These are phyloP conservation scores for Boleophthalmus pectinirostris DNA, from an alignment of 2,113 vertebrate genomes.

Conservation along the genomic window DNA sequence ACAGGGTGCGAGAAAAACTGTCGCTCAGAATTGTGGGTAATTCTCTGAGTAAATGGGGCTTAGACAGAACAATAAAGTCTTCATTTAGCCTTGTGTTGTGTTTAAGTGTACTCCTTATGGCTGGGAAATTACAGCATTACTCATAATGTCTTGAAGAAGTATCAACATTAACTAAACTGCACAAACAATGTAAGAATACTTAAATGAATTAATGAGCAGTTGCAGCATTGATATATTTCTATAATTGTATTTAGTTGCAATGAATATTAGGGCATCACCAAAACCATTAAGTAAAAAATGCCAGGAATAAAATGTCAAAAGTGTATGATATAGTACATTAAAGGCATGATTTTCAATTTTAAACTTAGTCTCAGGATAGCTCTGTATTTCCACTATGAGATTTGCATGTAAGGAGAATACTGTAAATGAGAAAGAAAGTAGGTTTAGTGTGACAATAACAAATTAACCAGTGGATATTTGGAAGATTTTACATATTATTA, in stretches of 20 bases:
- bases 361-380: slow-evolving; percentile 24
- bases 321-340: slow-evolving; percentile 19
- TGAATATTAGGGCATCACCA: slow-evolving; percentile 29
- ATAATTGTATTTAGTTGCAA: slow-evolving; percentile 23
- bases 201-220: slow-evolving; percentile 31
- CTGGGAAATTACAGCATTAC: slow-evolving; percentile 41
- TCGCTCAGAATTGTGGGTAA: slow-evolving; percentile 54
- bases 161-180: slow-evolving; percentile 36
- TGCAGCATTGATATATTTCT: slow-evolving; percentile 3
- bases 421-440: too few species aligned
- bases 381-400: background rate
- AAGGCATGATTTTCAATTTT: slow-evolving; percentile 25
- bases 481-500: too few species aligned
- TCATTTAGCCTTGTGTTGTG: slow-evolving; percentile 38
- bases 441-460: too few species aligned
- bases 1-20: slow-evolving; percentile 42
- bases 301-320: slow-evolving; percentile 16
- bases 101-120: slow-evolving; percentile 33
- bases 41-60: slow-evolving; percentile 63
- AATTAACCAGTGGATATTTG: too few species aligned
- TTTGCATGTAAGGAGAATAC: slow-evolving; percentile 15
- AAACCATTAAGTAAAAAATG: slow-evolving; percentile 3
- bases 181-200: slow-evolving; percentile 33
- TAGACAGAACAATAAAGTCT: slow-evolving; percentile 52
- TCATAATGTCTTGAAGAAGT: slow-evolving; percentile 39